Evolutionary conservation across 2,888 invertebrate species (phyloP).

Genomic region (Drosophila mayaguana): DNA sequence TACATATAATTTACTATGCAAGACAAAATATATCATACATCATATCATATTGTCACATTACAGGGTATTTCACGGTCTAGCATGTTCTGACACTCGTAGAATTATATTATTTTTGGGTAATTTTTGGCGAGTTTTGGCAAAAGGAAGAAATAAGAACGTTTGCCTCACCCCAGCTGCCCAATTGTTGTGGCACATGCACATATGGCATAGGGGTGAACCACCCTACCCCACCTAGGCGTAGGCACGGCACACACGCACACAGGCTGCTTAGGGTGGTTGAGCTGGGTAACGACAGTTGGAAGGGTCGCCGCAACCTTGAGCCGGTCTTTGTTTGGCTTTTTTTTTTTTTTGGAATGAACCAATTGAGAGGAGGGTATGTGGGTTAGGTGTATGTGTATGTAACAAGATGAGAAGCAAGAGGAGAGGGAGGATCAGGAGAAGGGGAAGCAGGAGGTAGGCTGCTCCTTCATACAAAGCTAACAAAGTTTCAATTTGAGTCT

Average conservation of each 20-base stretch:
- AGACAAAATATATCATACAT: neutral
- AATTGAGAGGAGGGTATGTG: neutral
- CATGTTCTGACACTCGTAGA: neutral
- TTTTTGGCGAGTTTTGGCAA: slow-evolving; percentile 39
- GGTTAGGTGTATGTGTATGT: neutral
- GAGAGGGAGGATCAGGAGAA: neutral
- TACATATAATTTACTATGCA: too few relatives aligned
- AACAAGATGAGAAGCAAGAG: neutral
- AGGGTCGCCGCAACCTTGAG: slow-evolving; percentile 57
- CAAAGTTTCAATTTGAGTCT: too few relatives aligned
- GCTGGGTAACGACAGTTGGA: slow-evolving; percentile 26
- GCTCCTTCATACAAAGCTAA: neutral
- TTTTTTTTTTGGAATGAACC: neutral
- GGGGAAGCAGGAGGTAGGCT: too few relatives aligned
- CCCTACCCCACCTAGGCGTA: slow-evolving; percentile 23
- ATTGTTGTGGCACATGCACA: slow-evolving; percentile 6
- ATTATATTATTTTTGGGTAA: slow-evolving; percentile 6
- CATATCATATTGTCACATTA: neutral
- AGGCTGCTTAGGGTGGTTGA: slow-evolving; percentile 18
- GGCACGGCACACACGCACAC: slow-evolving; percentile 6
- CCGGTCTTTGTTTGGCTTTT: slow-evolving; percentile 2
- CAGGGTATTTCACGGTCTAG: neutral
- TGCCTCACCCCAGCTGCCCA: slow-evolving; percentile 30
- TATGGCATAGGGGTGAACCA: slow-evolving; percentile 32
- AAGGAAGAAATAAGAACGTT: neutral